Evolutionary conservation across 23 tunicate genomes (phyloP).

Genomic region (Phallusia fumigata): DNA sequence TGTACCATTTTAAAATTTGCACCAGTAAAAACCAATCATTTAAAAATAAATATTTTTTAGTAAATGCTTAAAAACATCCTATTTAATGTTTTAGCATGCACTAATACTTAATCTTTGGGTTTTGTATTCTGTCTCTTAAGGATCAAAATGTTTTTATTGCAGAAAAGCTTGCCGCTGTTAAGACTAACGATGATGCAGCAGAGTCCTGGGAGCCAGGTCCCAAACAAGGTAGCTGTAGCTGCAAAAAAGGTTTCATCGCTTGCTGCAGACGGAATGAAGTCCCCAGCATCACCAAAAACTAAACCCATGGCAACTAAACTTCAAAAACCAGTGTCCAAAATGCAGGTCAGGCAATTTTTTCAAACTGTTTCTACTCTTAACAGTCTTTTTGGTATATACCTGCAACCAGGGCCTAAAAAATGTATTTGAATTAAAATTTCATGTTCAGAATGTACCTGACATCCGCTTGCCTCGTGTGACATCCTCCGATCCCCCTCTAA

Average conservation of each 20-base stretch:
- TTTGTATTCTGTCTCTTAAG: too few species aligned
- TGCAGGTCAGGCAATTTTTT: too few species aligned
- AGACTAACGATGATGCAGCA: conserved; percentile 92
- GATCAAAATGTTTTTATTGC: conserved; percentile 22
- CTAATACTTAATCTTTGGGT: neutral
- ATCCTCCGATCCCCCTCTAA: conserved; percentile 33
- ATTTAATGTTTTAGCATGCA: neutral
- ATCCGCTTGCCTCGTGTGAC: conserved; percentile 81
- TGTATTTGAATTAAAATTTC: too few species aligned
- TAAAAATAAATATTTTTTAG: too few species aligned
- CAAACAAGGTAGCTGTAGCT: conserved; percentile 46
- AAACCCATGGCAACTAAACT: conserved; percentile 25
- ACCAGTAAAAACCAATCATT: too few species aligned
- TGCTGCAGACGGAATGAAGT: conserved; percentile 4
- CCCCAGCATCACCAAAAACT: conserved; percentile 34
- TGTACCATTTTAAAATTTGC: too few species aligned
- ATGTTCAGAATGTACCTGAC: conserved; percentile 69
- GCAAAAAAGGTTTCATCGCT: conserved; percentile 39
- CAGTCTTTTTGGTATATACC: too few species aligned
- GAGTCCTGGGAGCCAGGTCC: conserved; percentile 38
- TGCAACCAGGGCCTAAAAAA: too few species aligned
- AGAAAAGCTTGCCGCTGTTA: conserved; percentile 83
- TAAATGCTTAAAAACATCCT: neutral
- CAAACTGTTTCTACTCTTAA: too few species aligned
- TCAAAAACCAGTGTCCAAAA: neutral